Conservation (phyloP, 2,797 vertebrate genomes). For the Artibeus lituratus region DNA sequence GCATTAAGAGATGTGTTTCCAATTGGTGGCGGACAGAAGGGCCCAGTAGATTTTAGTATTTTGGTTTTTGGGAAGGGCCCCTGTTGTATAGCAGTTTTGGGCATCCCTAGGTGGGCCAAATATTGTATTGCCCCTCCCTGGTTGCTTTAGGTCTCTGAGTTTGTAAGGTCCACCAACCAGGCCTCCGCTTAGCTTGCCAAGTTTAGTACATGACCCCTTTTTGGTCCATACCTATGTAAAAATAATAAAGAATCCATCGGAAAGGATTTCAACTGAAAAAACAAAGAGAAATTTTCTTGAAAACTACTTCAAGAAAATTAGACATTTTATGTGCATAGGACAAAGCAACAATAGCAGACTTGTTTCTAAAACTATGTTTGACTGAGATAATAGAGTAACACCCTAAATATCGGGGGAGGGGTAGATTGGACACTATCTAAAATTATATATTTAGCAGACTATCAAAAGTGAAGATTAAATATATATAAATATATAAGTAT, state of each 20-base stretch:
- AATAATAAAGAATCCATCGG: neutral
- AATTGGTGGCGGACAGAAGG: too few species aligned
- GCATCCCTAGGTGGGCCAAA: too few species aligned
- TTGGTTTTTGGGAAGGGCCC: too few species aligned
- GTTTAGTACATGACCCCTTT: neutral
- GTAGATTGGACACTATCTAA: neutral
- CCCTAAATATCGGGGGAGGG: neutral
- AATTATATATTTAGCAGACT: neutral
- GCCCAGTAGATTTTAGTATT: too few species aligned
- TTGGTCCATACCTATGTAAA: neutral
- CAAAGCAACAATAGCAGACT: neutral
- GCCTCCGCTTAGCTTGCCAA: neutral
- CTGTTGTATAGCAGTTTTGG: too few species aligned
- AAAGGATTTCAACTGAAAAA: constrained; percentile 9
- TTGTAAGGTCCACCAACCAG: neutral
- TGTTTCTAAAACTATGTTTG: neutral
- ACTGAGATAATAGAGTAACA: neutral
- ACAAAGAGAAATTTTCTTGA: neutral
- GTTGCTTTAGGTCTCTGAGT: neutral
- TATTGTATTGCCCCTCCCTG: too few species aligned
- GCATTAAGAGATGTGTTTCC: too few species aligned
- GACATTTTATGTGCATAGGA: neutral
- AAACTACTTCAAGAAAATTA: neutral
- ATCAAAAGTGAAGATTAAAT: neutral
- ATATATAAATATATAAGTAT: too few species aligned